A percentile compares a stretch with the other conserved stretches of the same genome.
Conservation (phyloP, 2,888 invertebrate species). For the Melanostoma scalare region DNA sequence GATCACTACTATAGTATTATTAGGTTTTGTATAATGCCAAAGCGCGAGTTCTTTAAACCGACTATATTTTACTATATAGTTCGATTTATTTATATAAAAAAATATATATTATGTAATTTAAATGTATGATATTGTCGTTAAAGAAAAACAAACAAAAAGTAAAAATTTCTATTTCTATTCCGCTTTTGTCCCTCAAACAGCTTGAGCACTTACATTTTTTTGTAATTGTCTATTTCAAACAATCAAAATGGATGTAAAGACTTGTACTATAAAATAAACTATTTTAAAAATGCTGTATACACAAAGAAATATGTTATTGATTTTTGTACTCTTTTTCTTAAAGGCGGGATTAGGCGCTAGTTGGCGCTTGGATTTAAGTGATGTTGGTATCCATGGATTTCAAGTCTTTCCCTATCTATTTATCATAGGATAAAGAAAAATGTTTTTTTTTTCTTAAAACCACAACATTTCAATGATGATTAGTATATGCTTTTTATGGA, state of each 20-base stretch:
- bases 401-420: too few relatives aligned
- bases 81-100: constrained; percentile 23
- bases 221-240: constrained; percentile 30
- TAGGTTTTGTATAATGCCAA: constrained; percentile 66
- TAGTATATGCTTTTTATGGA: too few relatives aligned
- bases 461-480: too few relatives aligned
- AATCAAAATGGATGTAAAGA: constrained; percentile 47
- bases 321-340: too few relatives aligned
- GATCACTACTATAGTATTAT: constrained; percentile 59
- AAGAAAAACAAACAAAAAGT: constrained; percentile 4
- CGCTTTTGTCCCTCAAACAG: constrained; percentile 42
- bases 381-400: too few relatives aligned
- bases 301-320: neutral
- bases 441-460: too few relatives aligned
- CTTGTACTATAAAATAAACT: constrained; percentile 61
- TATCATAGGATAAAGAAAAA: too few relatives aligned
- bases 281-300: constrained; percentile 59
- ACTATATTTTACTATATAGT: constrained; percentile 34
- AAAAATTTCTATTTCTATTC: constrained; percentile 21
- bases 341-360: too few relatives aligned
- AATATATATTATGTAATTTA: constrained; percentile 1
- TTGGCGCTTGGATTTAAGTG: too few relatives aligned
- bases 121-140: constrained; percentile 26
- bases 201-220: constrained; percentile 45
- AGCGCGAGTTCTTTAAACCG: constrained; percentile 41